Conservation (phyloP, 2,113 vertebrate species). For the Herpailurus yagouaroundi region DNA sequence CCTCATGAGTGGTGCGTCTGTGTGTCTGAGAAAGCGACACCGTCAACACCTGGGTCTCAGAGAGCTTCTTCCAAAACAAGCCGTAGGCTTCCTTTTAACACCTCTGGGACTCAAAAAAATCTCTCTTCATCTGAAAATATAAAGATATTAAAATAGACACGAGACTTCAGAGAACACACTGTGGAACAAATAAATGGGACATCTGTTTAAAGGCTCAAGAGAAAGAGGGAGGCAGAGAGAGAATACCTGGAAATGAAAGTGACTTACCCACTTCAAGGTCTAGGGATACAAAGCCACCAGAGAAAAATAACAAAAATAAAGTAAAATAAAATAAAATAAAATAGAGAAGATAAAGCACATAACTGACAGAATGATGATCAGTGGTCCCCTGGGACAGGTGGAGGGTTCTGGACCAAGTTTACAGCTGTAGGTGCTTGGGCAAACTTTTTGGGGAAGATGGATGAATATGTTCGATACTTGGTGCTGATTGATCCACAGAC, state of each 20-base stretch:
- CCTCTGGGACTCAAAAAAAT: background rate
- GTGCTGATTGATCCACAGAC: background rate
- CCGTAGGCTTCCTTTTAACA: accelerated
- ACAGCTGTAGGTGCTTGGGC: accelerated
- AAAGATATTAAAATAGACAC: background rate
- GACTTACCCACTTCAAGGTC: background rate
- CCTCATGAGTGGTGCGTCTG: accelerated
- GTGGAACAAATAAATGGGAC: background rate
- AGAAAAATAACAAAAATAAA: background rate
- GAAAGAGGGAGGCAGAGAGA: background rate
- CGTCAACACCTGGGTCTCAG: accelerated
- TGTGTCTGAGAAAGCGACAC: too few relatives aligned
- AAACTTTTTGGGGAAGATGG: background rate
- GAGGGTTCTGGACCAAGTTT: accelerated
- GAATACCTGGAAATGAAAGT: background rate
- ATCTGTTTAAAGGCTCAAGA: background rate
- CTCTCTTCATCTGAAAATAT: background rate
- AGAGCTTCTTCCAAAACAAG: background rate
- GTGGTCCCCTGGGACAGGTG: too few relatives aligned
- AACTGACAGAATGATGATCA: background rate
- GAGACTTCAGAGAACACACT: background rate
- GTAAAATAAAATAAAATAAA: background rate
- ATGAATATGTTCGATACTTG: background rate
- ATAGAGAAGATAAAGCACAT: background rate
- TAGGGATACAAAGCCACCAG: background rate